Conservation (phyloP, 2,797 vertebrate species). For the Alcedo quadribrachys region DNA sequence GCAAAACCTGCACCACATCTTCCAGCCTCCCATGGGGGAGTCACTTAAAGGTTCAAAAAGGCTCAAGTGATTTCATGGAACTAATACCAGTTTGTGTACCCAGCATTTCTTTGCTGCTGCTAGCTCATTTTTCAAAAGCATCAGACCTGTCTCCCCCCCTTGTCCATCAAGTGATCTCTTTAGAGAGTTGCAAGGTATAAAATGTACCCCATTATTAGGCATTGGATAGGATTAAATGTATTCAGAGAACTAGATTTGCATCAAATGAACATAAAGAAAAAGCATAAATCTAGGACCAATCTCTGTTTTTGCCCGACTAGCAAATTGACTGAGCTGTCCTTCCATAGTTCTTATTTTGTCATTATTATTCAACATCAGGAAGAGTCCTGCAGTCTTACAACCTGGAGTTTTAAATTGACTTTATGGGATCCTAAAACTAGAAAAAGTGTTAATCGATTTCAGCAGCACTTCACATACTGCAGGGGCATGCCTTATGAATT, state of each 20-base stretch:
- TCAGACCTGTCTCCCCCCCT: neutral
- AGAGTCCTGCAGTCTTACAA: neutral
- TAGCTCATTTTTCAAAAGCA: neutral
- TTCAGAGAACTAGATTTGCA: slow-evolving; percentile 53
- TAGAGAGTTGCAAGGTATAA: slow-evolving; percentile 6
- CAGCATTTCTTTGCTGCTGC: neutral
- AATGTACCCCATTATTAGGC: neutral
- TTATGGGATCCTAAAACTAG: neutral
- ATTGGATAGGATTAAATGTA: slow-evolving; percentile 41
- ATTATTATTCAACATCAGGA: slow-evolving; percentile 14
- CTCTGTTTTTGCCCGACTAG: neutral
- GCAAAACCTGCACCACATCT: neutral
- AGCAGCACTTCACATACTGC: neutral
- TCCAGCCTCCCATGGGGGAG: fast-evolving
- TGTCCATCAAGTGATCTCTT: neutral
- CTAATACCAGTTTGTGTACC: neutral
- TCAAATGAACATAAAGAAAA: slow-evolving; percentile 35
- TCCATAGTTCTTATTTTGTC: slow-evolving; percentile 34
- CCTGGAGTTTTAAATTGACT: neutral
- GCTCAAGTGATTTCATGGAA: neutral
- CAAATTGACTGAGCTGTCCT: slow-evolving; percentile 34
- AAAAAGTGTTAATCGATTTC: neutral
- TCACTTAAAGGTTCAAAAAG: neutral
- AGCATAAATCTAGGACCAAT: neutral
- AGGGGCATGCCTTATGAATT: neutral